A percentile compares a stretch with the other conserved stretches of the same genome.
These are phyloP conservation scores for Aurelia sp. DNA, from an alignment of 30 jellyfish, hydroid and myxozoan species.

Conservation along the genomic window DNA sequence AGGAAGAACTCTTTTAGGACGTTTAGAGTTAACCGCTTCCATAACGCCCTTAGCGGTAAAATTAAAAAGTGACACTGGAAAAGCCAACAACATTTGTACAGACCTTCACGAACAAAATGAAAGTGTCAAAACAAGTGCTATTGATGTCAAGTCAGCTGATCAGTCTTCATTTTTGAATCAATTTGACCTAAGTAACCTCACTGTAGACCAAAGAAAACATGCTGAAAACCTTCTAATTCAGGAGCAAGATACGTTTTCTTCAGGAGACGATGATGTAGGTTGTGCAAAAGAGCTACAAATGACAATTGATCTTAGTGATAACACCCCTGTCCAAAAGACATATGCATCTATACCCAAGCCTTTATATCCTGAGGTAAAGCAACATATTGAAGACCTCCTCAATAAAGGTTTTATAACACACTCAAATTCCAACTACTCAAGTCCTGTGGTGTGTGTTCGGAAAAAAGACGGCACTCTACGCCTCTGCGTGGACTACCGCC, in stretches of 20 bases:
- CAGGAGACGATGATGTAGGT: slow-evolving; percentile 29
- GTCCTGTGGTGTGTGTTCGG: too few relatives aligned
- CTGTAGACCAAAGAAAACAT: slow-evolving; percentile 41
- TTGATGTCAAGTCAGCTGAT: slow-evolving; percentile 33
- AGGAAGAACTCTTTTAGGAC: slow-evolving; percentile 53
- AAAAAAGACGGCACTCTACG: too few relatives aligned
- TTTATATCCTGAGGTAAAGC: slow-evolving; percentile 3
- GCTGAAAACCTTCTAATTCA: slow-evolving; percentile 31
- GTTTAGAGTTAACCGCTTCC: slow-evolving; percentile 28
- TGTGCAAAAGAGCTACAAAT: slow-evolving; percentile 9
- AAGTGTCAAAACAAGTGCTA: slow-evolving; percentile 25
- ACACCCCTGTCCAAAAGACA: slow-evolving; percentile 3
- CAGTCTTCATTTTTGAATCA: slow-evolving; percentile 32
- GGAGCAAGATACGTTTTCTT: slow-evolving; percentile 30
- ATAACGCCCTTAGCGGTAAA: slow-evolving; percentile 22
- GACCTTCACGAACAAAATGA: slow-evolving; percentile 18
- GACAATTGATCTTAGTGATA: slow-evolving; percentile 1
- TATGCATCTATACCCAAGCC: slow-evolving; percentile 19
- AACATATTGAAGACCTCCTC: too few relatives aligned
- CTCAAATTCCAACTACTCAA: too few relatives aligned
- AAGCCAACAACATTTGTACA: not conserved
- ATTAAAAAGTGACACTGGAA: slow-evolving; percentile 45
- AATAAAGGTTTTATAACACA: too few relatives aligned
- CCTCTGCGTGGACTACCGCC: too few relatives aligned
- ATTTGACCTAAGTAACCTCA: slow-evolving; percentile 34